Percentiles rank a stretch among this genome's conserved stretches.
phyloP scores from a whole-genome alignment of 2,113 vertebrate genomes.

The Pachyramphus minor region DNA sequence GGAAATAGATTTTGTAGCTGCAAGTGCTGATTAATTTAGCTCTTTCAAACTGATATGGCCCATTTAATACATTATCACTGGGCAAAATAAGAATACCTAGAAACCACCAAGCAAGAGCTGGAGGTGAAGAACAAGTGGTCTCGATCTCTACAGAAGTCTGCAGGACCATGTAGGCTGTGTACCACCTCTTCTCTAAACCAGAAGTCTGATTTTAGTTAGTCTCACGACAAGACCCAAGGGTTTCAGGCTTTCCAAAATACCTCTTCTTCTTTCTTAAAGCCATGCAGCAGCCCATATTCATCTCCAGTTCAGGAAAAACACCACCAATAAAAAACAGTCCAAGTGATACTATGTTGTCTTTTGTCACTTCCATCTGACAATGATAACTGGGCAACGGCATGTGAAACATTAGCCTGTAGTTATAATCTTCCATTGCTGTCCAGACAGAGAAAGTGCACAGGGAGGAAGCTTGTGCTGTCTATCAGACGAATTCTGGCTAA shows the following conservation, averaged over 20 bases:
- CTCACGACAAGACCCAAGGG: background rate
- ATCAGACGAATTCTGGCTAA: background rate
- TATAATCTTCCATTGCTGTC: background rate
- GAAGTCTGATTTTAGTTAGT: background rate
- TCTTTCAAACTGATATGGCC: background rate
- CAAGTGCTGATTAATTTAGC: background rate
- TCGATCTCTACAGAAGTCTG: background rate
- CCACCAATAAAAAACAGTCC: background rate
- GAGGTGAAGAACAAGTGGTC: background rate
- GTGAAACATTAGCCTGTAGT: background rate
- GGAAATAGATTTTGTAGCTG: conserved; percentile 15
- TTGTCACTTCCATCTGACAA: background rate
- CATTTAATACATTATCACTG: background rate
- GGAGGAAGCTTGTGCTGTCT: background rate
- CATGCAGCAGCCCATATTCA: background rate
- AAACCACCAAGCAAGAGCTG: background rate
- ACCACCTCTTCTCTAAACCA: background rate
- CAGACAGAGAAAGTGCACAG: background rate
- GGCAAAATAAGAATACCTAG: background rate
- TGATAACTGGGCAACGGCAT: background rate
- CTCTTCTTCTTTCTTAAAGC: background rate
- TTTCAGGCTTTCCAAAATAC: background rate
- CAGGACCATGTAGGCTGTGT: background rate
- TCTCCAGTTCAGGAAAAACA: background rate
- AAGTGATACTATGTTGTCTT: background rate